Evolutionary conservation across 1,140 invertebrate genomes (phyloP).

Genomic region (Drosophila ambigua): DNA sequence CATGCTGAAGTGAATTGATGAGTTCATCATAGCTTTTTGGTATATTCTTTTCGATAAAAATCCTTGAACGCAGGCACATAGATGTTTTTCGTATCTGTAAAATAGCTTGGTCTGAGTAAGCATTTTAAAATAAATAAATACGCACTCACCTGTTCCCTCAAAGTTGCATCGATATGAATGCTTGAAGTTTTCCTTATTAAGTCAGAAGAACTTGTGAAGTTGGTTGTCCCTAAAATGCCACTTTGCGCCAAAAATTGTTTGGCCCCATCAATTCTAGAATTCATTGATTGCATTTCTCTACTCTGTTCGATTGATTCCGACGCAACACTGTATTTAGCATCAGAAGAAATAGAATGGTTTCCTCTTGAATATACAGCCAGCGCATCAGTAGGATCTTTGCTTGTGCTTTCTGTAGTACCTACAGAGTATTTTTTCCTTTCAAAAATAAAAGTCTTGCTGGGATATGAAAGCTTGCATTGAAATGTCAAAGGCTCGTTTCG

Average conservation of each 20-base stretch:
- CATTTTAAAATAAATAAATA: not conserved
- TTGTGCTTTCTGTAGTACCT: not conserved
- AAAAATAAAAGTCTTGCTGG: slow-evolving; percentile 15
- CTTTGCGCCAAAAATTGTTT: slow-evolving; percentile 41
- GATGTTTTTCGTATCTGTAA: slow-evolving; percentile 49
- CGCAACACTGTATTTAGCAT: not conserved
- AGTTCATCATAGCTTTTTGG: slow-evolving; percentile 12
- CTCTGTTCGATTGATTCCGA: not conserved
- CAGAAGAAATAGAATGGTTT: no score
- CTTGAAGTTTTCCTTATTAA: slow-evolving; percentile 50
- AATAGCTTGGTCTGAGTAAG: not conserved
- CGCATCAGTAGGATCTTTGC: no score
- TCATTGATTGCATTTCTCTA: not conserved
- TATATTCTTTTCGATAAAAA: slow-evolving; percentile 1
- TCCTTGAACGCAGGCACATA: slow-evolving; percentile 32
- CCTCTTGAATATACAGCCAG: no score
- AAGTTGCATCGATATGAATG: slow-evolving; percentile 38
- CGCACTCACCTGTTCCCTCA: slow-evolving; percentile 33
- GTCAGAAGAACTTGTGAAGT: slow-evolving; percentile 27
- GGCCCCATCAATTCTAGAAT: slow-evolving; percentile 42
- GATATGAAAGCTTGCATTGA: slow-evolving; percentile 13
- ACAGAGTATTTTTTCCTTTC: not conserved
- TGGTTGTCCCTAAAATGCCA: slow-evolving; percentile 41
- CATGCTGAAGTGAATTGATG: slow-evolving; percentile 19
- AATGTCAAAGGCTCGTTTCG: no score